Base-by-base conservation (phyloP, 53 echinoderm and acorn worm species). In the Luidia sarsii region DNA sequence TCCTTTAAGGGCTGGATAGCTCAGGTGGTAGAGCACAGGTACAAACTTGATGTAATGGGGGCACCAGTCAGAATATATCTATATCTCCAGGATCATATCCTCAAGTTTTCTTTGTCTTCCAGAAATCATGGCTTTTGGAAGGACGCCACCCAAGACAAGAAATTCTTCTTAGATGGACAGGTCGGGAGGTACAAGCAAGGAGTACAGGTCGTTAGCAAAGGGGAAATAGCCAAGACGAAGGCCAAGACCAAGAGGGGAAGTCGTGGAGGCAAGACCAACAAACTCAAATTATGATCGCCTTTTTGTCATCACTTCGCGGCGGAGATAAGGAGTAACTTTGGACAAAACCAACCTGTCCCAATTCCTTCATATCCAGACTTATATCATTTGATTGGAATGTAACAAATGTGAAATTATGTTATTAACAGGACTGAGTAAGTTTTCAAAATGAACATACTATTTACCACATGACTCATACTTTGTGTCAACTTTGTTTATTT, bases 111-210 rank as follows among this genome's bases (percentile, higher is more conserved):
- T 53, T 15, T 24, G 0, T 1, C 23, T 53, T 21, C 53, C 82
- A 95, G 95, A 63, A 92, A 89, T 37, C 86, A 66, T 68, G 95
- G 95, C 2, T 95, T 95, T 61, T 95, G 95, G 95, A 77, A 83
- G 6, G 95, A 95, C 83, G 80, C 89, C 16, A 92, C 87, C 0
- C 87, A 77, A 39, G 67, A 87, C 53, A 86, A 81, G 56, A 86
- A 83, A 30, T 88, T 94, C 54, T 80, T 75, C 41, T 53, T 89
- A 22, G 92, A 95, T 70, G 95, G 95, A 21, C 95, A 95, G 77
- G 59, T 95, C 57, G 95, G 95, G 57, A 83, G 82, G 33, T 95
- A 84, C 62, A 92, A 87, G 51, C 71, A 84, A 59, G 95, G 95
- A 56, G 87, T 92, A 18, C 95, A 95, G 79, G 89, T 95, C 37